A percentile compares a stretch with the other conserved stretches of the same genome.
Evolutionary conservation across 2,888 invertebrate genomes (phyloP).

Genomic region (Agapostemon virescens): DNA sequence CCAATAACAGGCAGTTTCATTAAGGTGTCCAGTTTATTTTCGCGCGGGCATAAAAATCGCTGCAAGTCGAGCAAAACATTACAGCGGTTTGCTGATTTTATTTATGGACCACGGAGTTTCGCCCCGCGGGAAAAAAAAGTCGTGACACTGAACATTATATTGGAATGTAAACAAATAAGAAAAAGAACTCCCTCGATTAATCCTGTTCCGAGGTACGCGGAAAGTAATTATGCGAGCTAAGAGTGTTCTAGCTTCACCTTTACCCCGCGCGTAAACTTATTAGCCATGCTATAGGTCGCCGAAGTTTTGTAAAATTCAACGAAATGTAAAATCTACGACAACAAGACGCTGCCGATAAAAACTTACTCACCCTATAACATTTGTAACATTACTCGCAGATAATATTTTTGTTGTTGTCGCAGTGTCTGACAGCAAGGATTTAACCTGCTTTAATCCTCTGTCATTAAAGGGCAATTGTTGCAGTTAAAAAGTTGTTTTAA

Average conservation of each 20-base stretch:
- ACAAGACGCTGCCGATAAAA: not conserved
- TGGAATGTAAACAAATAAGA: slow-evolving; percentile 19
- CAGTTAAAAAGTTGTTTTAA: too few species aligned
- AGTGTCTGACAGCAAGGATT: too few species aligned
- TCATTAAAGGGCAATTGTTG: too few species aligned
- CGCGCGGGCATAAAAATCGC: not conserved
- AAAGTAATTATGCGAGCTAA: slow-evolving; percentile 41
- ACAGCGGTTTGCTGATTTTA: not conserved
- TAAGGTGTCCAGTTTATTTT: not conserved
- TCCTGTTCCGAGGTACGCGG: not conserved
- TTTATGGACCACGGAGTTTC: not conserved
- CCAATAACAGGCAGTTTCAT: not conserved
- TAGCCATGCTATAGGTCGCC: not conserved
- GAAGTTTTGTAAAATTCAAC: not conserved
- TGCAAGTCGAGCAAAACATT: not conserved
- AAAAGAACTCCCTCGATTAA: slow-evolving; percentile 29
- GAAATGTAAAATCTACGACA: not conserved
- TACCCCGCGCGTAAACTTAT: slow-evolving; percentile 17
- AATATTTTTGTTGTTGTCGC: not conserved
- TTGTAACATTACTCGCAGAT: not conserved
- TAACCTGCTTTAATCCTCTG: too few species aligned
- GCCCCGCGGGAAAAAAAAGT: not conserved
- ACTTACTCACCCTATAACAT: not conserved
- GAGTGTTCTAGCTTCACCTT: not conserved
- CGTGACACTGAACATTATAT: slow-evolving; percentile 6